Evolutionary conservation across 2,113 vertebrate species (phyloP).

Genomic region (Xenopus laevis): DNA sequence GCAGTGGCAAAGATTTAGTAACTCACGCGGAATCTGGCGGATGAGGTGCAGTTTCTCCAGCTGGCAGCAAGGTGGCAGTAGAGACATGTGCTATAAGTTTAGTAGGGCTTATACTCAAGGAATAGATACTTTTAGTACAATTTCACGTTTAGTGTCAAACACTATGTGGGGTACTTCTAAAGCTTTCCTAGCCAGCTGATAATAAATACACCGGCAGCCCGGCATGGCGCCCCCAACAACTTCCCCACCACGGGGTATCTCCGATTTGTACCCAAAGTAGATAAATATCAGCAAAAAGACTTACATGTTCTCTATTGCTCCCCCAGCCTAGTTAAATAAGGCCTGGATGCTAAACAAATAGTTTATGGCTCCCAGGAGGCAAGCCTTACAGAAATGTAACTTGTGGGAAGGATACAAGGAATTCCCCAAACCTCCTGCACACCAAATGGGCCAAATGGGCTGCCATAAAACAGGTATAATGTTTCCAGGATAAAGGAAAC

Average conservation of each 20-base stretch:
- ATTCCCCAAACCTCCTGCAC: background rate
- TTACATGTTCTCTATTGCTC: background rate
- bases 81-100: slow-evolving; percentile 23
- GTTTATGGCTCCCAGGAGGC: background rate
- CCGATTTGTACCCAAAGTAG: too few species aligned
- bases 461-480: background rate
- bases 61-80: slow-evolving; percentile 39
- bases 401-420: background rate
- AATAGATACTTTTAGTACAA: background rate
- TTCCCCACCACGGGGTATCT: too few species aligned
- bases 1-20: background rate
- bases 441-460: background rate
- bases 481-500: background rate
- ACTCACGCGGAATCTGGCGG: background rate
- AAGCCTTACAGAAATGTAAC: background rate
- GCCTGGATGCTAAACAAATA: background rate
- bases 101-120: background rate
- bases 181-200: background rate
- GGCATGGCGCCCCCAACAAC: background rate
- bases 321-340: background rate
- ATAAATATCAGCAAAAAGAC: background rate
- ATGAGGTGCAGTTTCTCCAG: background rate
- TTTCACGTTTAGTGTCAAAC: background rate
- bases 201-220: background rate
- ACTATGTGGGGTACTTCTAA: background rate